phyloP scores from a whole-genome alignment of 2,113 vertebrate species.

The Hyla sarda region DNA sequence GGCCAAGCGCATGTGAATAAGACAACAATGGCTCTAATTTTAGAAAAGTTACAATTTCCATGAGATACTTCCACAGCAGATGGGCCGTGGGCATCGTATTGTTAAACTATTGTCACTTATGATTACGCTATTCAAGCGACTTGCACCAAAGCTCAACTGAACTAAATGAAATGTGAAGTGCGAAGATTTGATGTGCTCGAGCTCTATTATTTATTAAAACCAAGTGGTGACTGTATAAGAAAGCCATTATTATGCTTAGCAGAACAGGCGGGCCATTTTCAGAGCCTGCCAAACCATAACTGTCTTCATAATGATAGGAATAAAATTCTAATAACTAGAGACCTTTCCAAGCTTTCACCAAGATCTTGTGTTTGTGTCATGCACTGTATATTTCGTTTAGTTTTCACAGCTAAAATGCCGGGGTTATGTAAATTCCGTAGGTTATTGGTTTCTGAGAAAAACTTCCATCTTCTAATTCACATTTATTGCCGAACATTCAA shows the following conservation, averaged over 20 bases:
- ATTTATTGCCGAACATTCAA: conserved; percentile 1
- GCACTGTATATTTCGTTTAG: not conserved
- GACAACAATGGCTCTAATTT: conserved; percentile 29
- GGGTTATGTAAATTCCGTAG: conserved; percentile 4
- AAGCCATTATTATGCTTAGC: conserved; percentile 27
- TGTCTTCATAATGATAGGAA: conserved; percentile 15
- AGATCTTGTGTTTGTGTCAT: conserved; percentile 13
- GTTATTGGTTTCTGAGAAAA: conserved; percentile 9
- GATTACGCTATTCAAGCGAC: conserved; percentile 35
- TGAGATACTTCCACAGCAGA: conserved; percentile 32
- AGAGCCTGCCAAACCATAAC: not conserved
- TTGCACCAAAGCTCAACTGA: conserved; percentile 10
- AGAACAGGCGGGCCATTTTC: not conserved
- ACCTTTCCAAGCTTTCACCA: conserved; percentile 11
- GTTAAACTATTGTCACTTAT: conserved; percentile 40
- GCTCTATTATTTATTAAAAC: conserved; percentile 29
- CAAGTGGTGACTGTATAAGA: conserved; percentile 15
- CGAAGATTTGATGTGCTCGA: conserved; percentile 10
- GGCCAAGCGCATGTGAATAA: not conserved
- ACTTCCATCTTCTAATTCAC: not conserved
- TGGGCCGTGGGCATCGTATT: conserved; percentile 22
- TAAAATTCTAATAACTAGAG: conserved; percentile 21
- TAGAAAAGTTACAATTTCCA: conserved; percentile 23
- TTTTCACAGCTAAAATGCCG: not conserved
- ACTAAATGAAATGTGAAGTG: conserved; percentile 29